These are phyloP conservation scores for Eolophus roseicapilla DNA, from an alignment of 2,113 vertebrate species.

Conservation along the genomic window DNA sequence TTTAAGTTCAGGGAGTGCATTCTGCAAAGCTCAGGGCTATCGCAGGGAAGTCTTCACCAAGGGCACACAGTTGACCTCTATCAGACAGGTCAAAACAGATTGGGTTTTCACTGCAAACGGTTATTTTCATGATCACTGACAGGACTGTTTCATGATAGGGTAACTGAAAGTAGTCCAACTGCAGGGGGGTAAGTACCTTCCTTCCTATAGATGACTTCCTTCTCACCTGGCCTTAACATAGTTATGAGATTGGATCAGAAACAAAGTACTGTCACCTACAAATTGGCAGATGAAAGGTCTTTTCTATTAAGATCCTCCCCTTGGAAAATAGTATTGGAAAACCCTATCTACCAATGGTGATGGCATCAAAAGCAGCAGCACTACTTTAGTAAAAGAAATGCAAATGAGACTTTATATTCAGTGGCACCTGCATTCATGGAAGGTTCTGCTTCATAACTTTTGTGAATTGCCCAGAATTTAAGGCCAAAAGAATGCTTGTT, in stretches of 20 bases:
- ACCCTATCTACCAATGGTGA: not conserved
- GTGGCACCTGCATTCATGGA: not conserved
- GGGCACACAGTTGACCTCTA: not conserved
- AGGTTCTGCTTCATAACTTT: not conserved
- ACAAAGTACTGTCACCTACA: not conserved
- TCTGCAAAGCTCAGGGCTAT: not conserved
- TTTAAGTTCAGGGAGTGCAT: not conserved
- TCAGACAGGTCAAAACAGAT: not conserved
- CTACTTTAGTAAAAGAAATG: not conserved
- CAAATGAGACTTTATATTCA: not conserved
- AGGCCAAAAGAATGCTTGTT: not conserved
- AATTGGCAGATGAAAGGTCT: not conserved
- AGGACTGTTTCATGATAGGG: not conserved
- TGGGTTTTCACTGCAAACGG: not conserved
- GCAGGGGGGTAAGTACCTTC: not conserved
- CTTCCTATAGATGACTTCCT: accelerated
- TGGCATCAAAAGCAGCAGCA: not conserved
- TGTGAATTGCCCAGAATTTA: not conserved
- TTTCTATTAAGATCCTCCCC: not conserved
- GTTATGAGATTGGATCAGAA: not conserved
- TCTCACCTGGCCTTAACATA: not conserved
- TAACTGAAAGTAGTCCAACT: not conserved
- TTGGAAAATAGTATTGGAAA: not conserved
- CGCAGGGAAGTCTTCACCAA: not conserved
- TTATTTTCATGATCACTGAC: not conserved